phyloP scores from a whole-genome alignment of 2,113 vertebrate genomes.

The Cyphomyrus discorhynchus region DNA sequence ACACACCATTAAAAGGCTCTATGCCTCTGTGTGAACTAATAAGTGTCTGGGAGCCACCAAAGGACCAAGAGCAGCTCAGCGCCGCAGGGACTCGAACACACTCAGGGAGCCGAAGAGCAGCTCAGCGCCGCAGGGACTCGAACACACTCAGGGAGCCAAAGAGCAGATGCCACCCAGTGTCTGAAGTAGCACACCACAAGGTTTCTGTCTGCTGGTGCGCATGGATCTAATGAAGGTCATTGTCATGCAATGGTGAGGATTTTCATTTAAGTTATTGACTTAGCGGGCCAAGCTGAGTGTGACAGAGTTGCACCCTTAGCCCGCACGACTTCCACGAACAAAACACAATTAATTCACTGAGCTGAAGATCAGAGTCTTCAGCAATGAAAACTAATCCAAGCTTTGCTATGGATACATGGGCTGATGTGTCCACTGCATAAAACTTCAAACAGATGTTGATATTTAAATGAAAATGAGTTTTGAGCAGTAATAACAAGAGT shows the following conservation, averaged over 20 bases:
- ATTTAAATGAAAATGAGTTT: not conserved
- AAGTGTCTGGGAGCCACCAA: constrained; percentile 50
- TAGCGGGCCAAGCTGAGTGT: not conserved
- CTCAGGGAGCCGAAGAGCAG: no score
- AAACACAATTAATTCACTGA: not conserved
- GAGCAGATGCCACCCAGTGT: not conserved
- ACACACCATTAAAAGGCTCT: constrained; percentile 52
- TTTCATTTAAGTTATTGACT: not conserved
- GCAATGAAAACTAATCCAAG: not conserved
- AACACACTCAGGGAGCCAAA: not conserved
- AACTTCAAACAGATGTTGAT: not conserved
- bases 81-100: no score
- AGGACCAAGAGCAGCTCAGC: constrained; percentile 17
- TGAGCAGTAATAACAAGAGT: not conserved
- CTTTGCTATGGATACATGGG: not conserved
- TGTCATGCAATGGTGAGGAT: not conserved
- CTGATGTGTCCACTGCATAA: not conserved
- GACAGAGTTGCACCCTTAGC: not conserved
- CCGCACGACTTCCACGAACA: not conserved
- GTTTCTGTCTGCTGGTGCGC: not conserved
- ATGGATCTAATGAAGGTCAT: not conserved
- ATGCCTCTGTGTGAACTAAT: constrained; percentile 44
- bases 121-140: no score
- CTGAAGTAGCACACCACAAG: not conserved
- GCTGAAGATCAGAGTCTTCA: not conserved